Evolutionary conservation across 92 coral and sea anemone species (phyloP).

Genomic region (Zoanthus sociatus): DNA sequence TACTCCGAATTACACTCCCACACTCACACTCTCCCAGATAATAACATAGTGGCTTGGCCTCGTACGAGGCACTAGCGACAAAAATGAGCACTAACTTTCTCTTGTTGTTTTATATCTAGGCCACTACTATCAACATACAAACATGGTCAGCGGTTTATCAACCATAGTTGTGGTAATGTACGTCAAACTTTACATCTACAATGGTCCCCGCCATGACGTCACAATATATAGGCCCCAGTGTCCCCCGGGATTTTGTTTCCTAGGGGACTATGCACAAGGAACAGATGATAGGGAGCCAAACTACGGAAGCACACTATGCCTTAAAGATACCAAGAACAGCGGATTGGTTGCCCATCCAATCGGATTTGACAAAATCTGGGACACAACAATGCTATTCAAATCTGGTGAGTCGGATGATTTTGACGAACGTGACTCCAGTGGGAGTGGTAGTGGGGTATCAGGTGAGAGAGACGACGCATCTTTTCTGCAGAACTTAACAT

Average conservation of each 20-base stretch:
- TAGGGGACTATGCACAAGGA: constrained; percentile 90
- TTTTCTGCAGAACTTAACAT: constrained; percentile 50
- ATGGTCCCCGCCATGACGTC: constrained; percentile 58
- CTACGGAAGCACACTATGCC: constrained; percentile 76
- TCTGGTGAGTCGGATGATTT: constrained; percentile 45
- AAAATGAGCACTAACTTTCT: too few species aligned
- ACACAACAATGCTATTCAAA: constrained; percentile 50
- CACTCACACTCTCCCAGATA: too few species aligned
- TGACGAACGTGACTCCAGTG: constrained; percentile 50
- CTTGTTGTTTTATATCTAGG: background rate
- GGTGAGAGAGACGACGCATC: constrained; percentile 41
- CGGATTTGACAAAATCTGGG: constrained; percentile 78
- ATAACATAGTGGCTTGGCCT: too few species aligned
- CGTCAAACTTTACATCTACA: constrained; percentile 71
- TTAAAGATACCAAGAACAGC: constrained; percentile 44
- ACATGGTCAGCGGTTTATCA: constrained; percentile 58
- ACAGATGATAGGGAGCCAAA: constrained; percentile 62
- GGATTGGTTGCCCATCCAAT: constrained; percentile 51
- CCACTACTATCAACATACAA: constrained; percentile 4
- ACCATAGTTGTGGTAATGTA: constrained; percentile 65
- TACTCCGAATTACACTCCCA: too few species aligned
- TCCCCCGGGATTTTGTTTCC: constrained; percentile 80
- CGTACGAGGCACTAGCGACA: too few species aligned
- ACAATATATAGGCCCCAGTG: constrained; percentile 84
- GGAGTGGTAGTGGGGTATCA: constrained; percentile 47